Base-by-base conservation (phyloP, 1,140 invertebrate species). In the Heliothis virescens region DNA sequence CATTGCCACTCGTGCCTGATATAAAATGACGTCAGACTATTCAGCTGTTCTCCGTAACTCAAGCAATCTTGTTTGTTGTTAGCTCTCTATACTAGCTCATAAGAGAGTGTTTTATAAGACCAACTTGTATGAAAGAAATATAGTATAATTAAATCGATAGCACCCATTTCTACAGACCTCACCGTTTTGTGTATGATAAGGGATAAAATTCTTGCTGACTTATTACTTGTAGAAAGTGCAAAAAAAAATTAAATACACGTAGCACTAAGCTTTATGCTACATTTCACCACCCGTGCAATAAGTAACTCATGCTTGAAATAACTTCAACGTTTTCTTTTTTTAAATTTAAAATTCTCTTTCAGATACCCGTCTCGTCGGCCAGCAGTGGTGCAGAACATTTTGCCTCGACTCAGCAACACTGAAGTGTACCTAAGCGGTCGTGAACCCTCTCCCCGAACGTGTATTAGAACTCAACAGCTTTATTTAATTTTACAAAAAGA, bases 351-450 rank as follows among this genome's bases (percentile, higher is more conserved):
- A 67, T 77, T 81, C 59, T 63, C 48, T 86, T 81, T 77, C 76
- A 85, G 82, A 82, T 81, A 5, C 77, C 67, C 73, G 67, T 55
- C 74, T 80, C 63, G 57, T 55, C 72, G 67, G 53, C 55, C 67
- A 76, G 79, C 65, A 83, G 82, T 59, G 65, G 79, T 82, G 82
- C 82, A 85, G 76, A 85, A 79, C 80, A 83, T 85, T 85, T 79
- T 82, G 76, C 48, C 16, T 34, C 63, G 52, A 81, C 52, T 82
- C 80, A 69, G 71, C 73, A 67, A 79, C 67, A 55, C 67, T 67
- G 12, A 81, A 83, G 84, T 82, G 80, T 65, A 85, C 84, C 69
- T 83, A 83, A 82, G 82, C 72, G 83, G 63, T 79, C 81, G 78
- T 80, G 65, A 77, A 78, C 81, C 65, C 63, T 53, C 65, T 77